Evolutionary conservation across 2,888 invertebrate species (phyloP).

Genomic region (Trachelus stipa): DNA sequence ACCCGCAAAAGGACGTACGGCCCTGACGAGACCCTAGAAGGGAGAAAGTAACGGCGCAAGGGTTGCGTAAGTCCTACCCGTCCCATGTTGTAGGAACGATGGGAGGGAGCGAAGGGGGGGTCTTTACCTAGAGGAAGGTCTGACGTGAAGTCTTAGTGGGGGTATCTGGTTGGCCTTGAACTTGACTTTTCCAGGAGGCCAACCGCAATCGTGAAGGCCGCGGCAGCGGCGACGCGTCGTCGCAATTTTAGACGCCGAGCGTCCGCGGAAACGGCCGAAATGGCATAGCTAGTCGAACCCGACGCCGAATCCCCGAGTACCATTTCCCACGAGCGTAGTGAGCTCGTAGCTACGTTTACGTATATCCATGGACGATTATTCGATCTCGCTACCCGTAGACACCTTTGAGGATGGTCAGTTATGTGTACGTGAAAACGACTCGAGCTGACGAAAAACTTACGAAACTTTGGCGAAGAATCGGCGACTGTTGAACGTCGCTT

Average conservation of each 20-base stretch:
- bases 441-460: not conserved
- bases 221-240: conserved; percentile 37
- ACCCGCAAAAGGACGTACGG: not conserved
- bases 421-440: not conserved
- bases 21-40: not conserved
- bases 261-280: conserved; percentile 51
- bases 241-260: conserved; percentile 52
- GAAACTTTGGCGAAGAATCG: not conserved
- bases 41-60: conserved; percentile 46
- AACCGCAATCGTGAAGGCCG: conserved; percentile 40
- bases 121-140: not conserved
- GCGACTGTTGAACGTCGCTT: not conserved
- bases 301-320: not conserved
- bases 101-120: conserved; percentile 10
- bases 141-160: conserved; percentile 15
- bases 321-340: not conserved
- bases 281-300: not conserved
- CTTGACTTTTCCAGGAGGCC: conserved; percentile 59
- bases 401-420: not conserved
- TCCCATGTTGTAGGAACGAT: conserved; percentile 29
- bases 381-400: not conserved
- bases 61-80: conserved; percentile 43
- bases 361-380: not conserved
- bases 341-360: not conserved
- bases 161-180: conserved; percentile 50